Base-by-base conservation (phyloP, 2,888 invertebrate genomes). In the Neocrepidodera transversa region DNA sequence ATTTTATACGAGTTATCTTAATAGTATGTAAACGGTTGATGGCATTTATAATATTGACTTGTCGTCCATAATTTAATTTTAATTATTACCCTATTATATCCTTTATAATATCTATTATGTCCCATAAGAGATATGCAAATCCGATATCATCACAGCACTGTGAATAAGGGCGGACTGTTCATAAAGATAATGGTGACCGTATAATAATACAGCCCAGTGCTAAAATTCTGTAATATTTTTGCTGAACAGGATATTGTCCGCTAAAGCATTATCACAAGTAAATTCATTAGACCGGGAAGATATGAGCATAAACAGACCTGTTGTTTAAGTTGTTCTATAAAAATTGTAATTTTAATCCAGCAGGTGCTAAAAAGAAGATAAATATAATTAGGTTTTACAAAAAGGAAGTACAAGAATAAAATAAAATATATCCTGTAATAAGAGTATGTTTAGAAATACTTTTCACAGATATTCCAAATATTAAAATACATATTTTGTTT, bases 51-150 rank as follows among this genome's bases (percentile, higher is more conserved):
- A 49, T 56, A 49, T 49, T 49, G 40, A 56, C 30, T 49, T 56
- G 32, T 32, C 18, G 18, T 42, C 43, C 40, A 48, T 56, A 48
- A 56, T 50, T 56, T 40, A 56, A 40, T 56, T 49, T 49, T 40
- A 49, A 49, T 49, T 56, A 56, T 56, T 49, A 49, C 30, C 49
- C 49, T 50, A 56, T 56, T 56, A 56, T 56, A 56, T 23, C 56
- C 56, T 42, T 56, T 49, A 56, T 55, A 55, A 55, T 40, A 47
- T 56, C 49, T 42, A 40, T 32, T 42, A 42, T 49, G 43, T 32
- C 28, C 18, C 40, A 40, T 18, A 30, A 50, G 56, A 56, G 56
- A 56, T 56, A 48, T 56, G 49, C 49, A 49, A 42, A 56, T 32
- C 30, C 40, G 49, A 56, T 56, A 48, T 18, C 32, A 56, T 56